These are phyloP conservation scores for Xyrichtys novacula DNA, from an alignment of 2,797 vertebrate genomes.

Conservation along the genomic window DNA sequence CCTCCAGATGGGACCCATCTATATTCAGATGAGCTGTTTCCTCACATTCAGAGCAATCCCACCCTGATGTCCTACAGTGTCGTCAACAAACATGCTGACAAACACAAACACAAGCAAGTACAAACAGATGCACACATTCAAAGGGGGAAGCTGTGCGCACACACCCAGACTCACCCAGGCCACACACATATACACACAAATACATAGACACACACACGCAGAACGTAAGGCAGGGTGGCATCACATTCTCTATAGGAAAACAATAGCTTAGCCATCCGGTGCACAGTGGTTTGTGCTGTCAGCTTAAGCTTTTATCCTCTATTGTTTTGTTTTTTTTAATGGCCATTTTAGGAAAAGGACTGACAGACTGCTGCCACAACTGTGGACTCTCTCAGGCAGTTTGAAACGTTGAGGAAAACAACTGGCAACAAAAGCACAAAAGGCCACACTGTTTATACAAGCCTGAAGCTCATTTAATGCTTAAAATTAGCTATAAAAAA, in stretches of 20 bases:
- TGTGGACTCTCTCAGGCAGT: conserved; percentile 11
- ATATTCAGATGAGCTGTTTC: conserved; percentile 89
- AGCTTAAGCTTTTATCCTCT: conserved; percentile 50
- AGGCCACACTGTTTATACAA: background rate
- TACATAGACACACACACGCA: conserved; percentile 27
- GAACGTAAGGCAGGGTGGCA: conserved; percentile 39
- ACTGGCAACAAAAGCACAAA: conserved; percentile 13
- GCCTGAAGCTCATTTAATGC: background rate
- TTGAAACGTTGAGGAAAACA: conserved; percentile 14
- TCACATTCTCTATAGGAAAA: conserved; percentile 51
- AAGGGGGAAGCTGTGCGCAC: conserved; percentile 54
- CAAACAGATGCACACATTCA: conserved; percentile 75
- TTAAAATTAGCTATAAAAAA: no score
- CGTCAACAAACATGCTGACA: conserved; percentile 81
- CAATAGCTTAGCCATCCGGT: conserved; percentile 40
- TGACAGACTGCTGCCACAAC: conserved; percentile 8
- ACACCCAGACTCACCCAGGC: conserved; percentile 43
- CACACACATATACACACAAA: conserved; percentile 36
- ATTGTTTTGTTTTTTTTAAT: conserved; percentile 37
- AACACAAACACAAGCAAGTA: conserved; percentile 76
- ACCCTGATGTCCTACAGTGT: conserved; percentile 82
- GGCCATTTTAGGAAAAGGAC: conserved; percentile 38
- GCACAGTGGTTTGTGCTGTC: conserved; percentile 42
- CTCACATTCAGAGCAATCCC: conserved; percentile 86
- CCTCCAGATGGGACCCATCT: conserved; percentile 89